phyloP scores from a whole-genome alignment of 2,113 vertebrate species.

The Pithys albifrons region DNA sequence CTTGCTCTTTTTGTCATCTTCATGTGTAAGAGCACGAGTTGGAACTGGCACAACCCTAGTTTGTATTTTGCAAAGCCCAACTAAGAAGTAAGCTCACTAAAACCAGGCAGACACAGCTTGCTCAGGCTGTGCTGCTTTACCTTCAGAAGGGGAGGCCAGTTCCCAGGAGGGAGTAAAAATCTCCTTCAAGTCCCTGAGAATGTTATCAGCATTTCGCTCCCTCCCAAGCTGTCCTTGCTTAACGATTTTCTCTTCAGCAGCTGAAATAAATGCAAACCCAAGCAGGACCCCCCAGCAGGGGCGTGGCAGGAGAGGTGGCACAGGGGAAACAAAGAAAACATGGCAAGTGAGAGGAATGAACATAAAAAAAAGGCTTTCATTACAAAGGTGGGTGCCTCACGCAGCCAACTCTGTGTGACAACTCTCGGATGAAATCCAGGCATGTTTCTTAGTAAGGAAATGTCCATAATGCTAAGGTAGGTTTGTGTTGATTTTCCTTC shows the following conservation, averaged over 20 bases:
- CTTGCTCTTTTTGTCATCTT: not conserved
- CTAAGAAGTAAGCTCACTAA: conserved; percentile 44
- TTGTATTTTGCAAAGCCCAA: conserved; percentile 42
- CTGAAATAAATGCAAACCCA: conserved; percentile 65
- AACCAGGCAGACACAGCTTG: conserved; percentile 32
- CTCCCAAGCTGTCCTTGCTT: conserved; percentile 71
- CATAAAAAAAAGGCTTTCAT: not conserved
- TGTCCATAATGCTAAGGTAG: not conserved
- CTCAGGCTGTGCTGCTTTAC: conserved; percentile 65
- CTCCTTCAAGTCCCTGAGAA: conserved; percentile 82
- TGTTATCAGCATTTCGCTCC: conserved; percentile 77
- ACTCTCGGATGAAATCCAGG: not conserved
- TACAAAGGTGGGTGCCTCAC: not conserved
- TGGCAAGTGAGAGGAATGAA: not conserved
- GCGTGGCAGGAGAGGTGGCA: not conserved
- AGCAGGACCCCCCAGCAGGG: conserved; percentile 26
- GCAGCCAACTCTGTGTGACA: not conserved
- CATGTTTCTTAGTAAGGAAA: not conserved
- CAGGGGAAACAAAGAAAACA: not conserved
- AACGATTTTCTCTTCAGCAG: conserved; percentile 70
- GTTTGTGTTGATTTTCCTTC: not conserved
- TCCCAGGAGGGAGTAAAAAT: conserved; percentile 83
- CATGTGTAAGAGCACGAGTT: not conserved
- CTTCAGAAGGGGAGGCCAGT: conserved; percentile 77
- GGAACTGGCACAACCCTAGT: conserved; percentile 51